Base-by-base conservation (phyloP, 2,888 invertebrate genomes). In the Pristionchus japonicus region DNA sequence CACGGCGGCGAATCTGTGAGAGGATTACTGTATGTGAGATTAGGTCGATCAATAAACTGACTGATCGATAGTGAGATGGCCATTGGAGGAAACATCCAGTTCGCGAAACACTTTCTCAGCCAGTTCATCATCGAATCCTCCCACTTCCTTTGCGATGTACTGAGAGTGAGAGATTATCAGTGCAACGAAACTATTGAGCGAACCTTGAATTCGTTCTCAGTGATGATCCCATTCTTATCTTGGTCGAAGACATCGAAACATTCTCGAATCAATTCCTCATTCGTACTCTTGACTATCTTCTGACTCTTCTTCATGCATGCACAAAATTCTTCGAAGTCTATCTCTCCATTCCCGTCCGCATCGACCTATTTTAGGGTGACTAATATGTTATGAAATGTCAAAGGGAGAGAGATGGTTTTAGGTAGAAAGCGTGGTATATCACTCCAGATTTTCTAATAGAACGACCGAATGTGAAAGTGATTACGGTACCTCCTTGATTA, bases 311-410 rank as follows among this genome's bases (percentile, higher is more conserved):
- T 94, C 93, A 94, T 93, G 89, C 94, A 94, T 13, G 92, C 93
- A 88, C 94, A 94, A 89, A 94, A 94, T 88, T 94, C 94, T n/a
- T 93, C 93, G 87, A 94, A 94, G 87, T 94, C 94, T 77, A 94
- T 94, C 88, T 94, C 94, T 3, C 94, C 94, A 74, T 94, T 94
- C 0, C 94, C 94, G 89, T 94, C 94, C 13, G 93, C 93, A 87
- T 94, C 94, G 11, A 94, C 93, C 93, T 94, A 3, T 57, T 57
- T 23, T 20, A 23, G 57, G 3, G 57, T 23, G 20, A 15, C n/a
- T 23, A n/a, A n/a, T 57, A n/a, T 0, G 3, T 6, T 23, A 7
- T 43, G 43, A 34, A 31, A 11, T 61, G 20, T n/a, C 61, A n/a
- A 13, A 47, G 27, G 31, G 64, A 27, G n/a, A n/a, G n/a, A n/a